Conservation (phyloP, 2,113 vertebrate genomes). For the Perccottus glenii region DNA sequence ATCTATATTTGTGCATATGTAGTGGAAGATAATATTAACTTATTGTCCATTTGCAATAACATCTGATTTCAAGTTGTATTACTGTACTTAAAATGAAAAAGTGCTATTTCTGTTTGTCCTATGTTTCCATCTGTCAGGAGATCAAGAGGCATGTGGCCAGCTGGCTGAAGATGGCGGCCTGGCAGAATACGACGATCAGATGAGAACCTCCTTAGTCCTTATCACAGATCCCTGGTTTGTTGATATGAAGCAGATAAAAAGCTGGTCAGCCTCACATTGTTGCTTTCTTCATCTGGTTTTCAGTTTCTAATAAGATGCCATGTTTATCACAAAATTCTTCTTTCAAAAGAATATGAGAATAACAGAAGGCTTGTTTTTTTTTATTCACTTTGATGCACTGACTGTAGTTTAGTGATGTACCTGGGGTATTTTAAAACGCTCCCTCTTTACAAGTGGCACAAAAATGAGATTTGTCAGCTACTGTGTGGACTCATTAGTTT, state of each 20-base stretch:
- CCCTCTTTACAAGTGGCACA: too few species aligned
- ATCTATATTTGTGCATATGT: too few species aligned
- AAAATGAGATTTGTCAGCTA: neutral
- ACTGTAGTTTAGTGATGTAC: neutral
- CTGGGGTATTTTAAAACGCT: neutral
- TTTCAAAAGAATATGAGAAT: neutral
- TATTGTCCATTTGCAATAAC: too few species aligned
- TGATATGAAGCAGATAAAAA: conserved; percentile 43
- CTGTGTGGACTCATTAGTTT: neutral
- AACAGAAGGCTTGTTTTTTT: neutral
- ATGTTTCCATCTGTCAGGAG: conserved; percentile 54
- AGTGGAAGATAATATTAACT: too few species aligned
- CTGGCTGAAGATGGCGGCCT: conserved; percentile 73
- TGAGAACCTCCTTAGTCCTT: conserved; percentile 36
- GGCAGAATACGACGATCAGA: conserved; percentile 19
- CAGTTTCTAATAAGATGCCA: conserved; percentile 13
- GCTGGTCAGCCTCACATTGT: conserved; percentile 6
- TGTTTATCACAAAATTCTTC: neutral
- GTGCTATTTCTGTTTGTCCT: neutral
- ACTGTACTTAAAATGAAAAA: neutral
- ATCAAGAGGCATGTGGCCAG: conserved; percentile 64
- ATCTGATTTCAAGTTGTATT: too few species aligned
- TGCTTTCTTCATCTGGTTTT: conserved; percentile 22
- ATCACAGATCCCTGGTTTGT: conserved; percentile 25
- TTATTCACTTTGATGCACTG: neutral